Evolutionary conservation across 2,888 invertebrate genomes (phyloP), one percentile per base, ranked within the genome.

Genomic region (Lordiphosa andalusiaca): DNA sequence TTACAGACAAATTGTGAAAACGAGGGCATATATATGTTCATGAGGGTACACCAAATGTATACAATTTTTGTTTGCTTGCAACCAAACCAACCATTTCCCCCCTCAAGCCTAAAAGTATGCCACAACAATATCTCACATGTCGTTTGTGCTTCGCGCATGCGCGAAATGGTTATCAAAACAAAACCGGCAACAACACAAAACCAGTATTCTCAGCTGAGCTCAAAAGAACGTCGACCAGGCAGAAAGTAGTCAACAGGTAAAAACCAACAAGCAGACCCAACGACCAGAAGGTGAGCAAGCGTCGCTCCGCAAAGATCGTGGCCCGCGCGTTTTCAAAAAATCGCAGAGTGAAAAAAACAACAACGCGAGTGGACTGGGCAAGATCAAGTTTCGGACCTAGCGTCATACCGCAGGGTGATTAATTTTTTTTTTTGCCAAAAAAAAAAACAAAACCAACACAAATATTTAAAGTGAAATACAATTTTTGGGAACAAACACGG

Each of bases 301-400:
- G 73, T 80, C 67, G 76, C 70, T 70, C 69, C 68, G 86, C 74
- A 36, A 70, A 85, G 87, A 85, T 86, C 86, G 25, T 84, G 64
- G 58, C 62, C 25, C 61, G 71, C 71, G 68, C 68, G 38, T 44
- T 25, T 64, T 44, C 10, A 36, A 54, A 47, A 56, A 63, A 47
- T 59, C 25, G 53, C 64, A 47, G 66, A 59, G 44, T 48, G 54
- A 58, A 48, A 47, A 67, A 53, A 61, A 67, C 47, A 33, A 53
- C 57, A 54, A 51, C 58, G 54, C 69, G 62, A 46, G 58, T 58
- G 73, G 72, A 69, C 71, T 72, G 48, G 69, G 55, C 74, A 51
- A 63, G 67, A 87, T 87, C 87, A 86, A 86, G 87, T 87, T 86
- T 87, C 71, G 69, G 71, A 69, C 71, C 71, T 78, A 66, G 73